A percentile compares a stretch with the other conserved stretches of the same genome.
phyloP scores from a whole-genome alignment of 2,797 vertebrate genomes.

The Pipistrellus kuhlii region DNA sequence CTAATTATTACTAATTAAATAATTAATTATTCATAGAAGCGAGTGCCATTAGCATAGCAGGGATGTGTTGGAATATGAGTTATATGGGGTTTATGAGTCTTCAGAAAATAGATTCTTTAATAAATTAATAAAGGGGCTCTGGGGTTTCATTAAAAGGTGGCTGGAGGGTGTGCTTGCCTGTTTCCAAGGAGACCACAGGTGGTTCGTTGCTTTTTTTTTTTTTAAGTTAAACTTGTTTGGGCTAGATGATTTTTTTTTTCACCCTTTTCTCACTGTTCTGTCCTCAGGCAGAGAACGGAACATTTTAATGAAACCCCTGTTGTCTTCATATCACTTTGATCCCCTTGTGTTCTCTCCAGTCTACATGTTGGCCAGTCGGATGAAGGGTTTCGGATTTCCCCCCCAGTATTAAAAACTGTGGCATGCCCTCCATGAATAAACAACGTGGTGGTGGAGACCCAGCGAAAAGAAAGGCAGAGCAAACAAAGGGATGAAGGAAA shows the following conservation, averaged over 20 bases:
- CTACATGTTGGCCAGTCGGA: constrained; percentile 88
- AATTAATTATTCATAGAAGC: constrained; percentile 92
- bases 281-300: constrained; percentile 91
- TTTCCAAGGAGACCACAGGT: constrained; percentile 96
- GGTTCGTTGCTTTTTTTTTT: constrained; percentile 90
- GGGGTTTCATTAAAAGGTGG: constrained; percentile 97
- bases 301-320: constrained; percentile 95
- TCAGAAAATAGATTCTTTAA: constrained; percentile 94
- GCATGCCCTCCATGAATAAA: constrained; percentile 88
- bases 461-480: constrained; percentile 81
- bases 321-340: constrained; percentile 93
- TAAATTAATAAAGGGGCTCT: constrained; percentile 95
- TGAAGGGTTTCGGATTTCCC: constrained; percentile 81
- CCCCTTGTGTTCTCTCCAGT: constrained; percentile 90
- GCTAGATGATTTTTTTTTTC: constrained; percentile 91
- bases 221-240: constrained; percentile 93
- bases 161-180: constrained; percentile 93
- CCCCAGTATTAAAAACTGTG: constrained; percentile 86
- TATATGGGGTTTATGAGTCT: constrained; percentile 92
- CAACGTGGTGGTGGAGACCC: constrained; percentile 84
- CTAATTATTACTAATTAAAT: constrained; percentile 94
- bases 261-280: constrained; percentile 90
- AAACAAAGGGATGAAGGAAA: constrained; percentile 87
- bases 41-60: constrained; percentile 90
- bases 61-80: constrained; percentile 91